Conservation (phyloP, 2,888 invertebrate genomes). For the Sphaeridia pumilis region DNA sequence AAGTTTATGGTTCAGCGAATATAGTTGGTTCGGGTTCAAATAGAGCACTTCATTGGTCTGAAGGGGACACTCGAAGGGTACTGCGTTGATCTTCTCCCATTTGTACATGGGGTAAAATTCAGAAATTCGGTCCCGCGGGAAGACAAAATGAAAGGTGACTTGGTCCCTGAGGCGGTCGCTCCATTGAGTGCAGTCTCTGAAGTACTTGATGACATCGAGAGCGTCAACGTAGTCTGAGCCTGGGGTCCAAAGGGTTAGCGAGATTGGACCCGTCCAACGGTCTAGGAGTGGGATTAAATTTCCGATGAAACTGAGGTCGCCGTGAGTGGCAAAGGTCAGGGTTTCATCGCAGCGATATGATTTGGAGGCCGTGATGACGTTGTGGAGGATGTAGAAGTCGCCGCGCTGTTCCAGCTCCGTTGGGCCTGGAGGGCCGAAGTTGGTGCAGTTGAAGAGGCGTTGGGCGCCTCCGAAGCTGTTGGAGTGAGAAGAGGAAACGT, state of each 20-base stretch:
- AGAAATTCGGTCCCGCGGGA: conserved; percentile 39
- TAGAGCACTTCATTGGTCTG: neutral
- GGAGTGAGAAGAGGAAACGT: too few relatives aligned
- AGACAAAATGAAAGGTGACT: conserved; percentile 82
- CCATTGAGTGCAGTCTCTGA: conserved; percentile 57
- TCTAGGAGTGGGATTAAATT: conserved; percentile 72
- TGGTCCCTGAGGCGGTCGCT: conserved; percentile 58
- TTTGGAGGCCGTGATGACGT: conserved; percentile 60
- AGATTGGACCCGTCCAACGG: conserved; percentile 77
- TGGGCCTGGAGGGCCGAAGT: too few relatives aligned
- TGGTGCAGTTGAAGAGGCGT: too few relatives aligned
- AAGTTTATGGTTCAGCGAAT: conserved; percentile 39
- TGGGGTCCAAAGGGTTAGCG: conserved; percentile 76
- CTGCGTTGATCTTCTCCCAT: neutral
- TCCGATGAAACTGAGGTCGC: conserved; percentile 80
- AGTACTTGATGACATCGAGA: conserved; percentile 65
- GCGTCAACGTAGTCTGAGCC: conserved; percentile 69
- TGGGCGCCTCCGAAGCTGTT: too few relatives aligned
- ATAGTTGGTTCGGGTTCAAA: neutral
- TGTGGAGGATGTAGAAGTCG: conserved; percentile 78
- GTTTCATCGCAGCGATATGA: conserved; percentile 66
- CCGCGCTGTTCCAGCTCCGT: conserved; percentile 44
- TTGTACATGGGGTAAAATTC: neutral
- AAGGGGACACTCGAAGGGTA: neutral
- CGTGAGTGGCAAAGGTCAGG: conserved; percentile 87